A percentile compares a stretch with the other conserved stretches of the same genome.
These are phyloP conservation scores for Camponotus fellah DNA, from an alignment of 2,888 invertebrate genomes.

Conservation along the genomic window DNA sequence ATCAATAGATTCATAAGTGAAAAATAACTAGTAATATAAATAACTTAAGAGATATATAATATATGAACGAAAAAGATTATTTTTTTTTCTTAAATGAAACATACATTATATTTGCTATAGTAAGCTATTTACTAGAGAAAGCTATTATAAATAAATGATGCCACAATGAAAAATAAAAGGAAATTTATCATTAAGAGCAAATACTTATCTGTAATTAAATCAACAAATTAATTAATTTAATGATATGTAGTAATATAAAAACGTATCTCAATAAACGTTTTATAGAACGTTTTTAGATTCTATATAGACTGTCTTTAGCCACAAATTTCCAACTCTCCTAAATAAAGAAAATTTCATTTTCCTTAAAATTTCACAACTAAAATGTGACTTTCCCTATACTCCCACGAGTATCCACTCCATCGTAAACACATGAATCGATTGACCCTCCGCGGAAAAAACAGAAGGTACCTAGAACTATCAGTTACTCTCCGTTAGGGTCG, in stretches of 20 bases:
- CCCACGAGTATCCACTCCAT: constrained; percentile 23
- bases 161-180: background rate
- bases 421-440: constrained; percentile 51
- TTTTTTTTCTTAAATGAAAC: background rate
- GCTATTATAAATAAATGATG: background rate
- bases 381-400: constrained; percentile 5
- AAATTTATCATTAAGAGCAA: background rate
- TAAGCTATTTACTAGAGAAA: background rate
- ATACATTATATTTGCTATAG: background rate
- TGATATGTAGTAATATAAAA: background rate
- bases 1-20: background rate
- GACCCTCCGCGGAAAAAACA: constrained; percentile 36
- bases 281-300: background rate
- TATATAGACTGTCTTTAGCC: background rate
- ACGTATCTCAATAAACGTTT: background rate
- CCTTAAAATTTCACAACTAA: background rate
- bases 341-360: background rate
- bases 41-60: background rate
- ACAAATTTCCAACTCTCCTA: background rate
- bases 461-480: constrained; percentile 11
- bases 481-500: constrained; percentile 37
- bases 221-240: background rate
- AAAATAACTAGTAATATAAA: background rate
- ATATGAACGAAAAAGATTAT: background rate
- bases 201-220: constrained; percentile 8